Conservation (phyloP, 2,888 invertebrate genomes). For the Lutraria lutraria region DNA sequence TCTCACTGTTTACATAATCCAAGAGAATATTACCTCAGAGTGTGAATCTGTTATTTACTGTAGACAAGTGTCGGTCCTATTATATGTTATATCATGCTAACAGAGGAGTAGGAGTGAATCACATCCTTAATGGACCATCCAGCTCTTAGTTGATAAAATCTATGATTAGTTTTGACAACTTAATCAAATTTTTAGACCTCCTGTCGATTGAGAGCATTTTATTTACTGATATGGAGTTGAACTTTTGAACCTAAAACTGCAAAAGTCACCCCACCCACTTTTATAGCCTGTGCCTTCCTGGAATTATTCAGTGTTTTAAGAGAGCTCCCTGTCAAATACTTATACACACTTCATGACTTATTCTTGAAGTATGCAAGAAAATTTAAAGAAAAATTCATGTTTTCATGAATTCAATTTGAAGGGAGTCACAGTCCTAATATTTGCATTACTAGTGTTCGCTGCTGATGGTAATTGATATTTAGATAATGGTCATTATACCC, state of each 20-base stretch:
- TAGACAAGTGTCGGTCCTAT: neutral
- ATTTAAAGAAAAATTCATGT: no score
- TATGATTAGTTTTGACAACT: slow-evolving; percentile 17
- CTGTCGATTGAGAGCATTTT: neutral
- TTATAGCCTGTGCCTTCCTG: neutral
- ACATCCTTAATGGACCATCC: neutral
- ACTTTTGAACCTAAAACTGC: slow-evolving; percentile 5
- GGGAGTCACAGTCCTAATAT: no score
- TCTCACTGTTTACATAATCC: neutral
- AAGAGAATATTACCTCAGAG: neutral
- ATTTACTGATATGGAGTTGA: slow-evolving; percentile 14
- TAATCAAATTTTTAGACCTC: slow-evolving; percentile 2
- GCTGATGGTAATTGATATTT: no score
- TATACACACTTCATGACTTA: no score
- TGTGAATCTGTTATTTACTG: neutral
- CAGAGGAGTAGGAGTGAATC: no score
- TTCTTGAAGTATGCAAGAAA: no score
- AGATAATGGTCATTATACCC: no score
- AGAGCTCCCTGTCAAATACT: no score
- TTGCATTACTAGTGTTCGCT: no score
- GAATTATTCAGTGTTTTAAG: no score
- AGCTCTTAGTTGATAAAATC: neutral
- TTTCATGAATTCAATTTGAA: no score
- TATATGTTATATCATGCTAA: neutral
- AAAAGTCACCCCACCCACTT: neutral